Evolutionary conservation across 2,113 vertebrate genomes (phyloP).

Genomic region (Hemiprocne comata): DNA sequence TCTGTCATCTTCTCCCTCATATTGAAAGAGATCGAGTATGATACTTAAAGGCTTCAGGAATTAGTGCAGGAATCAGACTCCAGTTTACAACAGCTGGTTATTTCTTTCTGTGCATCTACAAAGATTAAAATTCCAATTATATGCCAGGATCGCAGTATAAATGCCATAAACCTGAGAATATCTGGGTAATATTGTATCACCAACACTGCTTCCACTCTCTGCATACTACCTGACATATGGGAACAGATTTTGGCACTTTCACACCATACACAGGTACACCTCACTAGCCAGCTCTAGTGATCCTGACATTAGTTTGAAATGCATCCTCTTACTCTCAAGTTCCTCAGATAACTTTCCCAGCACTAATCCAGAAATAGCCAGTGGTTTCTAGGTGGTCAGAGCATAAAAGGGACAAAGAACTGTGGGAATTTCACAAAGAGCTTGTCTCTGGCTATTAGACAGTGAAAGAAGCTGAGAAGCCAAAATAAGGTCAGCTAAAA

Average conservation of each 20-base stretch:
- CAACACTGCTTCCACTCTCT: not conserved
- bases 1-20: not conserved
- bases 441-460: constrained; percentile 44
- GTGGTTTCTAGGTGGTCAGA: constrained; percentile 15
- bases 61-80: not conserved
- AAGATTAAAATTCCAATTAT: not conserved
- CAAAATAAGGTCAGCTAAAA: constrained; percentile 63
- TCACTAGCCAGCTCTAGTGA: not conserved
- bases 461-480: constrained; percentile 49
- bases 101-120: not conserved
- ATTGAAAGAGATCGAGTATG: not conserved
- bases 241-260: not conserved
- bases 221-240: not conserved
- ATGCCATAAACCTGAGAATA: not conserved
- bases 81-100: not conserved
- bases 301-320: not conserved
- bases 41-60: not conserved
- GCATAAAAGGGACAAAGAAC: constrained; percentile 2
- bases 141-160: not conserved
- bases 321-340: not conserved
- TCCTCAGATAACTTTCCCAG: not conserved
- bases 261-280: not conserved
- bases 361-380: constrained; percentile 52
- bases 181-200: not conserved
- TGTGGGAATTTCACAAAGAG: constrained; percentile 38